Evolutionary conservation across 2,797 vertebrate genomes (phyloP), one percentile per base, ranked within the genome.

Genomic region (Chloroceryle inda): DNA sequence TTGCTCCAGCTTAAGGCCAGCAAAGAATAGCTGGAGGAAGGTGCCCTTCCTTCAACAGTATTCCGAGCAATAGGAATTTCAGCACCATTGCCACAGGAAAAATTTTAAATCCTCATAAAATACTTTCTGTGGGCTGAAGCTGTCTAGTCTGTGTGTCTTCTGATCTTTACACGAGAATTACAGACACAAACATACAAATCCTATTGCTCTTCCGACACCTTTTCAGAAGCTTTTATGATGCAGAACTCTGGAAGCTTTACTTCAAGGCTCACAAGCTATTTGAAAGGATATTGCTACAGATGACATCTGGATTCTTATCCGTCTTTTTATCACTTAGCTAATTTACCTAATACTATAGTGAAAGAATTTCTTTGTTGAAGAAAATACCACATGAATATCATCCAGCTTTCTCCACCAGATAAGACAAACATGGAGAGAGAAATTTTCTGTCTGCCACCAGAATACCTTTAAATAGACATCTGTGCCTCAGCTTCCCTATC

Each of bases 271-370:
- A 79, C 13, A 71, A 82, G 40, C 31, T 74, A 56, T 86, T 84
- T 72, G 47, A 88, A 93, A 84, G n/a, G 21, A 63, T 84, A 81
- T 50, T 83, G 68, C 72, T 80, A 42, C 21, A 62, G 12, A 37
- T 44, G 64, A 92, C 94, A 94, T 92, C 89, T 92, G 91, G 89
- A 66, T 73, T 92, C 81, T 92, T 94, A 87, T 85, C 81, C 62
- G 40, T 26, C 50, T 63, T 93, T 94, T 83, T 74, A 91, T 89
- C 72, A 83, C 26, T 72, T 56, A 83, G 58, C 61, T 89, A 89
- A 94, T 95, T 96, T 91, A 91, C 82, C 82, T 96, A 89, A 86
- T 63, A 31, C 29, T 91, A 67, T 19, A 84, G 26, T 44, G 19
- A 88, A 94, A 92, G 16, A 88, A 92, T 94, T 62, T 78, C 67